These are phyloP conservation scores for Gymnocheta viridis DNA, from an alignment of 2,888 invertebrate genomes.

Conservation along the genomic window DNA sequence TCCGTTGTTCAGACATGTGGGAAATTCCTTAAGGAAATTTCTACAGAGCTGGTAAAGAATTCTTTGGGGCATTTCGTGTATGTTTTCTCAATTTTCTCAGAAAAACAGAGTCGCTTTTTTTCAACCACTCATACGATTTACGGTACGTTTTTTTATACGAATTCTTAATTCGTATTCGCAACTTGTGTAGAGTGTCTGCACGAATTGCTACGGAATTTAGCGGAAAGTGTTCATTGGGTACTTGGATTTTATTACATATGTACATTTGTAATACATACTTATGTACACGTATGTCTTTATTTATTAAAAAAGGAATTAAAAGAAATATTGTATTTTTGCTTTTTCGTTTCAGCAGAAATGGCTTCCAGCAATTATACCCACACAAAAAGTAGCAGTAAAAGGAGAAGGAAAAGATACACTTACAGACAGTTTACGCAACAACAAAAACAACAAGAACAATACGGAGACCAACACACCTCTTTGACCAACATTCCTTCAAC, in stretches of 20 bases:
- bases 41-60: too few relatives aligned
- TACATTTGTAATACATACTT: background rate
- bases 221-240: too few relatives aligned
- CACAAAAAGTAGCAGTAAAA: constrained; percentile 62
- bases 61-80: too few relatives aligned
- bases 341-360: constrained; percentile 77
- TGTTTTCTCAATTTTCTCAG: too few relatives aligned
- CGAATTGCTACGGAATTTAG: too few relatives aligned
- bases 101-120: too few relatives aligned
- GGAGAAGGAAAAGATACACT: constrained; percentile 70
- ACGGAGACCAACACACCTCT: constrained; percentile 64
- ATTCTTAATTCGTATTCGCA: too few relatives aligned
- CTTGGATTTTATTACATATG: background rate
- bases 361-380: constrained; percentile 75
- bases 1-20: too few relatives aligned
- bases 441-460: constrained; percentile 62
- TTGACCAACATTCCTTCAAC: constrained; percentile 22
- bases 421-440: constrained; percentile 19
- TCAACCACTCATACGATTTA: too few relatives aligned
- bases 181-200: too few relatives aligned
- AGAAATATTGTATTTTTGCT: constrained; percentile 16
- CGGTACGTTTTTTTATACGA: too few relatives aligned
- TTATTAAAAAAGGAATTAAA: background rate
- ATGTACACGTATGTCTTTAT: constrained; percentile 14
- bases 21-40: too few relatives aligned